These are phyloP conservation scores for Erpornis zantholeuca DNA, from an alignment of 2,113 vertebrate species.

Conservation along the genomic window DNA sequence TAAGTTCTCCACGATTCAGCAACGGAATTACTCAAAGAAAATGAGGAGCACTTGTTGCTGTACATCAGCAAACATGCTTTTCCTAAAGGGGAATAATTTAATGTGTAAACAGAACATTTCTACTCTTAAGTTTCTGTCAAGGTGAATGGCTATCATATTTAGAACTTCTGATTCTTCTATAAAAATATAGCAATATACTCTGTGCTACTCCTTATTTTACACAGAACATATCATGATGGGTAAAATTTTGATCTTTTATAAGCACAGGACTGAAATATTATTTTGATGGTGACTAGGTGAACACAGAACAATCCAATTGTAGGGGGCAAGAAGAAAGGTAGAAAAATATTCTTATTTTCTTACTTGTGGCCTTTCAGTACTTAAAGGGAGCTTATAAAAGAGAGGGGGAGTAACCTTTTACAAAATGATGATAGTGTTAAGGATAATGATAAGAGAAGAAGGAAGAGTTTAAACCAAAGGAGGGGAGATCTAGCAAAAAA, in stretches of 20 bases:
- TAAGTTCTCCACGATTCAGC: not conserved
- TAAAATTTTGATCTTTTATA: not conserved
- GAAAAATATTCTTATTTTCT: not conserved
- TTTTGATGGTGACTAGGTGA: not conserved
- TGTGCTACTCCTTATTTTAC: not conserved
- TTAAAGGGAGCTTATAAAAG: not conserved
- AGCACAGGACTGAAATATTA: not conserved
- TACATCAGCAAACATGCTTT: not conserved
- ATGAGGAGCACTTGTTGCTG: not conserved
- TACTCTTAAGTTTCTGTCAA: not conserved
- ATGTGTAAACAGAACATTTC: not conserved
- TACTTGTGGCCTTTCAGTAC: not conserved
- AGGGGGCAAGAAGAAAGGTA: fast-evolving
- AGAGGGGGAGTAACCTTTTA: not conserved
- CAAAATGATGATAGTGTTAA: too few species aligned
- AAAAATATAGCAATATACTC: not conserved
- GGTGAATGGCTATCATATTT: not conserved
- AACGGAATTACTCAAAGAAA: not conserved
- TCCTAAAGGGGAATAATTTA: not conserved
- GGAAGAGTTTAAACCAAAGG: not conserved
- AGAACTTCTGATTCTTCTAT: not conserved
- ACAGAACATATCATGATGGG: not conserved
- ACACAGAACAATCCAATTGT: not conserved
- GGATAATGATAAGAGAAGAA: not conserved
- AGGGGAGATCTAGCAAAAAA: not conserved